A percentile compares a stretch with the other conserved stretches of the same genome.
phyloP scores from a whole-genome alignment of 2,113 vertebrate genomes.

The Myiozetetes cayanensis region DNA sequence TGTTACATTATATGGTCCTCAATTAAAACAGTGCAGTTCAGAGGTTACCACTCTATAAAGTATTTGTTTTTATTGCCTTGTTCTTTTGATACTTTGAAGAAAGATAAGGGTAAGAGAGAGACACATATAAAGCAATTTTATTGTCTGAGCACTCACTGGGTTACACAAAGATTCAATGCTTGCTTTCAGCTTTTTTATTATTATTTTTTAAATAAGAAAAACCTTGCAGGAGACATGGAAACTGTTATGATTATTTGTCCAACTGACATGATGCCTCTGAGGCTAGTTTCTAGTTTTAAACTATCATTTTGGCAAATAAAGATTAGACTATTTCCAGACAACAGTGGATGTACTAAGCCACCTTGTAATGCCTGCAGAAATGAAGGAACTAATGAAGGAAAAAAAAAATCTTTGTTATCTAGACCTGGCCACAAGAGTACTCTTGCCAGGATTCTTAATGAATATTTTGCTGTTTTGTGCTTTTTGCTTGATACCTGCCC shows the following conservation, averaged over 20 bases:
- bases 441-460: not conserved
- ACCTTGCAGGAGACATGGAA: not conserved
- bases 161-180: not conserved
- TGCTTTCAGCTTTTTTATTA: not conserved
- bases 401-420: not conserved
- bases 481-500: not conserved
- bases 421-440: not conserved
- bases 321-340: not conserved
- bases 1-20: not conserved
- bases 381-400: not conserved
- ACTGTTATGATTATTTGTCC: slow-evolving; percentile 15
- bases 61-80: not conserved
- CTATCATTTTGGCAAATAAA: not conserved
- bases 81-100: not conserved
- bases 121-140: not conserved
- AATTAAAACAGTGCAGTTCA: not conserved
- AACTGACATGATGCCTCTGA: not conserved
- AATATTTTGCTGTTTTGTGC: not conserved
- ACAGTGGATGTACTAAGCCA: not conserved
- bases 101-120: not conserved
- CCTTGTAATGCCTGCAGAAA: not conserved
- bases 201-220: slow-evolving; percentile 15
- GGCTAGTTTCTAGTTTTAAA: slow-evolving; percentile 6
- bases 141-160: not conserved
- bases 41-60: not conserved